Evolutionary conservation across 2,888 invertebrate species (phyloP), one percentile per base, ranked within the genome.

Genomic region (Campoletis raptor): DNA sequence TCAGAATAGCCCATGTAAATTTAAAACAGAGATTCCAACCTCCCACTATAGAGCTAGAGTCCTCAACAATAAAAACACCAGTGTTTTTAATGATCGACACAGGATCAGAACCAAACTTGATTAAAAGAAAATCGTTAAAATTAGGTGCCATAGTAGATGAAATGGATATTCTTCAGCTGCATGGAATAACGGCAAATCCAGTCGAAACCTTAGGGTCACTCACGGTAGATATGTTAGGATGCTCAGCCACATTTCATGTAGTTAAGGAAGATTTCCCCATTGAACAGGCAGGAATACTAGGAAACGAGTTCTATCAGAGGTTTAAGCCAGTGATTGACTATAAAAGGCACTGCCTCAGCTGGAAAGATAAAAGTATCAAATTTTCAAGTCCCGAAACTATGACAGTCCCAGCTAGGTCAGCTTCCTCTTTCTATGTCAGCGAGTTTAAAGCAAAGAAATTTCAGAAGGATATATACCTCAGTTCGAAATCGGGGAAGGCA

Each of bases 391-490:
- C n/a, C n/a, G n/a, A n/a, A n/a, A n/a, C n/a, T n/a, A n/a, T n/a
- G n/a, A n/a, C n/a, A n/a, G n/a, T n/a, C n/a, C n/a, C n/a, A n/a
- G n/a, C n/a, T 72, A 69, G 79, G 24, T 79, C 79, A 12, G 57
- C 37, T 18, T 79, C 79, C 2, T 30, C 79, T 2, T 79, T 70
- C 30, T 81, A 73, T 40, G 81, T 81, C 61, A 21, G 73, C 36
- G 74, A n/a, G n/a, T n/a, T n/a, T n/a, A n/a, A n/a, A n/a, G n/a
- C n/a, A n/a, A n/a, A n/a, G n/a, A n/a, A n/a, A n/a, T n/a, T 81
- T 21, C 42, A 70, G 79, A 85, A 21, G 85, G 81, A 3, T 85
- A 76, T 69, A 7, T 85, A n/a, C 81, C 67, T 15, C 64, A 61
- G 36, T 69, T 67, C 10, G 0, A 69, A n/a, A 30, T 70, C 15